Evolutionary conservation across 2,113 vertebrate genomes (phyloP), one percentile per base, ranked within the genome.

Genomic region (Calyptommatus sinebrachiatus): DNA sequence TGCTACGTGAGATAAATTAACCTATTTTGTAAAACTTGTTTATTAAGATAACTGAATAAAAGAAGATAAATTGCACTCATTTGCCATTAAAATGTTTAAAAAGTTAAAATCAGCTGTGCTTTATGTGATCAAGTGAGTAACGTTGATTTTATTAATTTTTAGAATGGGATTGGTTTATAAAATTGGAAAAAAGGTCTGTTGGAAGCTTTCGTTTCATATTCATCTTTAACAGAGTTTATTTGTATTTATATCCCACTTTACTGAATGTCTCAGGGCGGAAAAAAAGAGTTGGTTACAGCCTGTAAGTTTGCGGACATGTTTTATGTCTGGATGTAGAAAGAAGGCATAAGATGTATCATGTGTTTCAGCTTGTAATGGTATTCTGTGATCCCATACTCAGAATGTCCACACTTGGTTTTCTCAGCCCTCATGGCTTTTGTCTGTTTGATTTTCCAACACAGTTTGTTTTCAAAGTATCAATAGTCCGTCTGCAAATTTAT

Each of bases 81-180:
- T n/a, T 21, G 48, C 48, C n/a, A 31, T 74, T 41, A 16, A 22
- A 53, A 24, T 68, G 1, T 48, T 48, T 76, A 31, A 74, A 71
- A 63, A 73, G 50, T 28, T 24, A 31, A 6, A 14, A 22, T 31
- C 11, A 29, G 28, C 57, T 22, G 31, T 61, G 22, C 35, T 35
- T 9, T 48, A 11, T 62, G 35, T 31, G 20, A 20, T 61, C 48
- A 75, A 48, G 26, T 69, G 73, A 24, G 60, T 48, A 35, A 4
- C 16, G 71, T 31, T 61, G 3, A 60, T 10, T 60, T 81, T 26
- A 68, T 74, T 80, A 24, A 7, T 72, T 79, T 73, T 73, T 80
- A 22, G 61, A 65, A 65, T 67, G 21, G 29, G 16, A 53, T 26
- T 18, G 24, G 16, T 31, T 73, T n/a, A 18, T 35, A 53, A 65